Evolutionary conservation across 2,888 invertebrate species (phyloP), one percentile per base, ranked within the genome.

Genomic region (Spisula subtruncata): DNA sequence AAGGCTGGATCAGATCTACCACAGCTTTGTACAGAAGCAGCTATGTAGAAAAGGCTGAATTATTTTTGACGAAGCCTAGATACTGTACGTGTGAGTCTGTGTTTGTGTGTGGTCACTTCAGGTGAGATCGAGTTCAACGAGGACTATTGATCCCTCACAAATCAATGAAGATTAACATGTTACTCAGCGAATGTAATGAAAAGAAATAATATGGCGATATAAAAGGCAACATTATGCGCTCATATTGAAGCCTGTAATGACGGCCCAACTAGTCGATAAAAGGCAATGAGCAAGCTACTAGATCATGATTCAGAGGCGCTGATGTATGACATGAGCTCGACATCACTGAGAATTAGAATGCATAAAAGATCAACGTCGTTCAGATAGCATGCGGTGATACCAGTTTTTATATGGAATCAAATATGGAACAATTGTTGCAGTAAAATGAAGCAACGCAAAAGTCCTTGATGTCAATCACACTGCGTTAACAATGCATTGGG

Each of bases 81-180:
- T 8, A 41, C 4, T 41, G 41, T 51, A 51, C 51, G 16, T 51
- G 51, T 48, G 48, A 8, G 12, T 12, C 8, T 48, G 8, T 48
- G 8, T 48, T 8, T 48, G 5, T 48, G 6, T 25, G 25, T 25
- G 60, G 25, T n/a, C 60, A 60, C n/a, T 20, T 60, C n/a, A 60
- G 20, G 60, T 66, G 35, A 71, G 71, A 25, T 8, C 32, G 16
- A 75, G 75, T 75, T 75, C 75, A 75, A 8, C 18, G 18, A 32
- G 75, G n/a, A 32, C 75, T 12, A 35, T 35, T 25, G 32, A 75
- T 35, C 35, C n/a, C 18, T 5, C 12, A 35, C 14, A 20, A 32
- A 75, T 75, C 75, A 75, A 75, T 75, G 32, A 32, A 32, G 75
- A 32, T 75, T 75, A 75, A 75, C 32, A 32, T 75, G 75, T 14